Evolutionary conservation across 2,888 invertebrate genomes (phyloP).

Genomic region (Bugula neritina): DNA sequence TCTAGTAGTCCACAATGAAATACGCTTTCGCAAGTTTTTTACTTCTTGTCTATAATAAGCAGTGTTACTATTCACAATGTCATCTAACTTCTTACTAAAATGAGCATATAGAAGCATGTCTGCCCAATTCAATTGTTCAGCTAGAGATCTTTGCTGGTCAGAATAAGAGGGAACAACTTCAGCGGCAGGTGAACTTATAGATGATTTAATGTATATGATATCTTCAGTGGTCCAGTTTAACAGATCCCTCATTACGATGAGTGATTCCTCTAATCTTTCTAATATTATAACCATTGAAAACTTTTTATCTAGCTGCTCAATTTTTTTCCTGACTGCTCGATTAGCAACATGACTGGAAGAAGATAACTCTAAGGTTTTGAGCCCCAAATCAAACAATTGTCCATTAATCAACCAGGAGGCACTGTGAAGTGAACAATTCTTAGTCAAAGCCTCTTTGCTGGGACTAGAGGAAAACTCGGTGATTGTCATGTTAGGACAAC

Average conservation of each 20-base stretch:
- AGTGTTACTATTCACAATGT: background rate
- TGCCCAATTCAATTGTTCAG: conserved; percentile 18
- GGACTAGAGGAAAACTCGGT: background rate
- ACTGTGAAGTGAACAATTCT: background rate
- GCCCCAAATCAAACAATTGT: conserved; percentile 11
- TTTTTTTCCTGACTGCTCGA: background rate
- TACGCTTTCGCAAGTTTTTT: background rate
- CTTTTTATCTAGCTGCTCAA: background rate
- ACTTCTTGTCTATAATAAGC: conserved; percentile 1
- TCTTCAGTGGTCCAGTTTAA: conserved; percentile 3
- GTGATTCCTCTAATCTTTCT: conserved; percentile 2
- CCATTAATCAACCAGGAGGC: conserved; percentile 16
- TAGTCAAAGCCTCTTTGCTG: background rate
- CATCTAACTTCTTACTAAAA: background rate
- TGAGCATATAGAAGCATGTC: background rate
- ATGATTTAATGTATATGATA: background rate
- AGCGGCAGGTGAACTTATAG: background rate
- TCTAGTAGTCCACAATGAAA: background rate
- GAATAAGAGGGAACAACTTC: background rate
- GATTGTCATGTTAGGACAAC: background rate
- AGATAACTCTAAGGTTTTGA: background rate
- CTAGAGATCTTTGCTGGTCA: background rate
- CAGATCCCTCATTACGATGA: conserved; percentile 4
- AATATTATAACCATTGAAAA: background rate
- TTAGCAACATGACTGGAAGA: background rate